A percentile compares a stretch with the other conserved stretches of the same genome.
These are phyloP conservation scores for Neofelis nebulosa DNA, from an alignment of 2,113 vertebrate species.

Conservation along the genomic window DNA sequence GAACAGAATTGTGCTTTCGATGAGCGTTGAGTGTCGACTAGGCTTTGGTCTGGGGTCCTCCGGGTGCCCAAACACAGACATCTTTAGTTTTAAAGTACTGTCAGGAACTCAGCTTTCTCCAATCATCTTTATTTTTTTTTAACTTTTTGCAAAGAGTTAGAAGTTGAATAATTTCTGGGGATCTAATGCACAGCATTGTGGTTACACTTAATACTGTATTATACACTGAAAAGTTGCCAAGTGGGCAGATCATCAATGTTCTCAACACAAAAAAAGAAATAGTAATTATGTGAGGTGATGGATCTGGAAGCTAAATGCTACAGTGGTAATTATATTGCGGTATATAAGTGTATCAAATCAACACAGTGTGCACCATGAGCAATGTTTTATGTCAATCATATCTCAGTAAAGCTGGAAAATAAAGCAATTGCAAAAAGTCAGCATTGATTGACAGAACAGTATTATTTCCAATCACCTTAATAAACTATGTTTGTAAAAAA, in stretches of 20 bases:
- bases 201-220: background rate
- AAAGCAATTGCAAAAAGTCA: background rate
- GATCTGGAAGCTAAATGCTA: background rate
- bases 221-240: background rate
- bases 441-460: background rate
- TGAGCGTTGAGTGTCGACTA: background rate
- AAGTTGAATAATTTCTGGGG: background rate
- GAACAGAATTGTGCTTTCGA: background rate
- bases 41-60: background rate
- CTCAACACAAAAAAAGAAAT: background rate
- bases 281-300: background rate
- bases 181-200: background rate
- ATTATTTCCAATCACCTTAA: background rate
- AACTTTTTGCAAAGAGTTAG: background rate
- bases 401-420: background rate
- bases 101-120: background rate
- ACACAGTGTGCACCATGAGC: background rate
- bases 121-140: background rate
- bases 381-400: background rate
- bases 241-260: background rate
- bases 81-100: background rate
- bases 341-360: background rate
- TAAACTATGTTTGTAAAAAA: background rate
- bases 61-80: background rate
- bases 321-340: background rate